phyloP scores from a whole-genome alignment of 2,888 invertebrate species.

The Biston betularia region DNA sequence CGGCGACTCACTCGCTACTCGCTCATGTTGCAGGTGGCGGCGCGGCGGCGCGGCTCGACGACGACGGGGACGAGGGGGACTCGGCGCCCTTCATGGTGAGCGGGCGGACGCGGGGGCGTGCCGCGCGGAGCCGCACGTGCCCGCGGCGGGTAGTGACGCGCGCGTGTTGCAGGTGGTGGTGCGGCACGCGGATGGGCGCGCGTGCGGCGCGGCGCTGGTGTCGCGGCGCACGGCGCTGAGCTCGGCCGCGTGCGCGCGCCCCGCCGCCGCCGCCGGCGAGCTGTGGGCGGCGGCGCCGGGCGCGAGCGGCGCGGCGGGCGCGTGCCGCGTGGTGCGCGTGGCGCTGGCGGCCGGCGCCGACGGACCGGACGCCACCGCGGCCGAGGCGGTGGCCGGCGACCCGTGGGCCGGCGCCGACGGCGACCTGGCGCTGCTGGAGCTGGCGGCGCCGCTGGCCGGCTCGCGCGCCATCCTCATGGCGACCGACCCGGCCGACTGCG shows the following conservation, averaged over 20 bases:
- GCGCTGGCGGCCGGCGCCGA: constrained; percentile 46
- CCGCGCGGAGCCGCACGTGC: constrained; percentile 61
- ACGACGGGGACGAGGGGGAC: constrained; percentile 56
- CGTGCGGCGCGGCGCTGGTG: constrained; percentile 40
- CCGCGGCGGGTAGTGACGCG: constrained; percentile 53
- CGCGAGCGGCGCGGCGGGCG: constrained; percentile 46
- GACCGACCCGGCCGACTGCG: constrained; percentile 55
- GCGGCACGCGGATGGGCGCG: constrained; percentile 27
- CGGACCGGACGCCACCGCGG: constrained; percentile 28
- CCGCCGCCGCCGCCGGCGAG: constrained; percentile 29
- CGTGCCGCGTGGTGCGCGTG: constrained; percentile 45
- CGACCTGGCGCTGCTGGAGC: constrained; percentile 68
- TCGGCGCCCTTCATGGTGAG: constrained; percentile 65
- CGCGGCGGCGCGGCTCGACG: constrained; percentile 22
- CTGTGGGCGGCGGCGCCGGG: constrained; percentile 43
- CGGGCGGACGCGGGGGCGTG: constrained; percentile 55
- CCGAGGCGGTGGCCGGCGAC: constrained; percentile 23
- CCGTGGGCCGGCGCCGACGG: constrained; percentile 42
- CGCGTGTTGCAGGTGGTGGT: constrained; percentile 40
- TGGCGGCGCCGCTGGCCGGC: constrained; percentile 63
- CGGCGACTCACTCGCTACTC: too few relatives aligned
- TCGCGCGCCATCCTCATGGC: constrained; percentile 68
- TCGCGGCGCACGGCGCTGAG: constrained; percentile 50
- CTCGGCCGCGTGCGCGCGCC: constrained; percentile 52
- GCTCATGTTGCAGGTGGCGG: background rate